Evolutionary conservation across 1,140 invertebrate species (phyloP).

Genomic region (Drosophila hydei): DNA sequence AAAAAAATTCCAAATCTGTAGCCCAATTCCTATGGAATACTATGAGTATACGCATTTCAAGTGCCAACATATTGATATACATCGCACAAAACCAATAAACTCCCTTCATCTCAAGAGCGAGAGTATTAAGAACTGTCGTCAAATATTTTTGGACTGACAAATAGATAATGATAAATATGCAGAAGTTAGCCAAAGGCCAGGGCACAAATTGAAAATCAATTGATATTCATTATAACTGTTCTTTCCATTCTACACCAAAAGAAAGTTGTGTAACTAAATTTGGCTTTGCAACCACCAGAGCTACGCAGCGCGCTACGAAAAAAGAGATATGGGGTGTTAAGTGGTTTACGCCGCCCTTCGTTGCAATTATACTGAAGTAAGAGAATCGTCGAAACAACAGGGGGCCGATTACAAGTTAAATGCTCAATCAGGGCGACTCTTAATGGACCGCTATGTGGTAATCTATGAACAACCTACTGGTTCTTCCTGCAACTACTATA

Average conservation of each 20-base stretch:
- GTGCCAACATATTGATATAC: too few species aligned
- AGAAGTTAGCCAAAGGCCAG: background rate
- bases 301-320: background rate
- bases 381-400: constrained; percentile 56
- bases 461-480: constrained; percentile 34
- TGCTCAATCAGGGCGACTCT: constrained; percentile 67
- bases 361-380: constrained; percentile 38
- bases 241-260: constrained; percentile 22
- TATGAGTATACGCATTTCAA: too few species aligned
- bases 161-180: constrained; percentile 32
- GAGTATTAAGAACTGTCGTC: background rate
- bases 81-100: too few species aligned
- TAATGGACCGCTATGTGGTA: constrained; percentile 70
- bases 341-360: constrained; percentile 65
- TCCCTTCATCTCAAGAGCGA: too few species aligned
- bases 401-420: constrained; percentile 75
- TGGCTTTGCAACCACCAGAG: constrained; percentile 64
- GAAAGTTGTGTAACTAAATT: constrained; percentile 23
- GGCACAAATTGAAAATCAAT: constrained; percentile 69
- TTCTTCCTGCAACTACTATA: constrained; percentile 47
- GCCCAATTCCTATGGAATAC: too few species aligned
- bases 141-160: background rate
- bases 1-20: too few species aligned
- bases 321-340: constrained; percentile 70
- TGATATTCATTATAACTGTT: constrained; percentile 71